phyloP scores from a whole-genome alignment of 2,797 vertebrate species.

The Gymnothorax reevesii region DNA sequence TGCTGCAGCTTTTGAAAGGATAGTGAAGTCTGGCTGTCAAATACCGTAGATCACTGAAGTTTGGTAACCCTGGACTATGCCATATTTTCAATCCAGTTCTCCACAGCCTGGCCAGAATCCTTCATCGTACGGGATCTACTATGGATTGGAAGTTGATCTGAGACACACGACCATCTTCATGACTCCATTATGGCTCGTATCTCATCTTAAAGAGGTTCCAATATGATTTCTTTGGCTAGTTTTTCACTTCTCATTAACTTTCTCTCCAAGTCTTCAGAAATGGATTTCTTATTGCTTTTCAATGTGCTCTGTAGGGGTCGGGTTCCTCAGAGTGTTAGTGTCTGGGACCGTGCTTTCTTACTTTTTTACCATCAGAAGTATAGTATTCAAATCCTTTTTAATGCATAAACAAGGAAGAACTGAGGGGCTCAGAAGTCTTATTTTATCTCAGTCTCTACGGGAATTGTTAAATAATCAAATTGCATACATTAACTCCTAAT shows the following conservation, averaged over 20 bases:
- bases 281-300: slow-evolving; percentile 6
- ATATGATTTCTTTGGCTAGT: not conserved
- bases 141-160: slow-evolving; percentile 8
- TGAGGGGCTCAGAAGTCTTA: slow-evolving; percentile 45
- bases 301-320: slow-evolving; percentile 12
- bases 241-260: not conserved
- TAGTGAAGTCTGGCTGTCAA: too few relatives aligned
- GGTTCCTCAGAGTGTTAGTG: slow-evolving; percentile 27
- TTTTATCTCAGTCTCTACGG: slow-evolving; percentile 54
- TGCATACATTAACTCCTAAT: slow-evolving; percentile 57
- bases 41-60: too few relatives aligned
- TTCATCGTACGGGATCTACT: not conserved
- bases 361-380: slow-evolving; percentile 31
- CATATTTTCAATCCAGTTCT: too few relatives aligned
- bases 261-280: not conserved
- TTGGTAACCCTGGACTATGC: too few relatives aligned
- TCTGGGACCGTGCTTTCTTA: slow-evolving; percentile 25
- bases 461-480: slow-evolving; percentile 53
- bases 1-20: too few relatives aligned
- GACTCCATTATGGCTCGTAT: slow-evolving; percentile 23
- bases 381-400: slow-evolving; percentile 45
- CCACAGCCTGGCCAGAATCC: not conserved
- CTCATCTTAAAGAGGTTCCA: not conserved
- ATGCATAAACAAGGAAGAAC: slow-evolving; percentile 46
- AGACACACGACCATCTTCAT: slow-evolving; percentile 15